These are phyloP conservation scores for Cetonia aurata DNA, from an alignment of 2,888 invertebrate species.

Conservation along the genomic window DNA sequence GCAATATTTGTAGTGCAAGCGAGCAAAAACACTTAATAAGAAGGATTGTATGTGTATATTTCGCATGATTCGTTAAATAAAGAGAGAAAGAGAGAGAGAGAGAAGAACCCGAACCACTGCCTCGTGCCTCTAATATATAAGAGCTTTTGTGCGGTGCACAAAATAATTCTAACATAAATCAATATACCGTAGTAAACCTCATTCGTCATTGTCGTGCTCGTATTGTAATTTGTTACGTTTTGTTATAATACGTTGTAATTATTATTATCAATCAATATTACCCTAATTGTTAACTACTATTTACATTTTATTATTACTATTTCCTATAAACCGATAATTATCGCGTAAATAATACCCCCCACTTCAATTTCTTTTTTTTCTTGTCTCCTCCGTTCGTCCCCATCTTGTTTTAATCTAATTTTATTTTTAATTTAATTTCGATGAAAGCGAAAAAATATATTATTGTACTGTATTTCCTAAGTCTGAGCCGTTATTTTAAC, in stretches of 20 bases:
- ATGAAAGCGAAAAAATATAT: background rate
- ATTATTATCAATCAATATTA: conserved; percentile 5
- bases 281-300: background rate
- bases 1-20: conserved; percentile 4
- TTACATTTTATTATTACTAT: background rate
- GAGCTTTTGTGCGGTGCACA: conserved; percentile 32
- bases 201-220: conserved; percentile 32
- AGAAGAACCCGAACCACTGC: conserved; percentile 28
- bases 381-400: no score
- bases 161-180: background rate
- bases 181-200: conserved; percentile 32
- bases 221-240: conserved; percentile 24
- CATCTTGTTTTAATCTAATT: conserved; percentile 52
- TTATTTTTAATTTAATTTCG: conserved; percentile 53
- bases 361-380: no score
- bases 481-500: conserved; percentile 61
- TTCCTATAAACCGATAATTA: conserved; percentile 34
- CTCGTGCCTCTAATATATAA: conserved; percentile 31
- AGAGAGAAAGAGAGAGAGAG: no score
- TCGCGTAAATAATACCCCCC: conserved; percentile 28
- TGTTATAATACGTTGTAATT: conserved; percentile 1
- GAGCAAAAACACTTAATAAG: no score
- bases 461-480: conserved; percentile 63
- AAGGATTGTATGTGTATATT: conserved; percentile 17
- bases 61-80: conserved; percentile 10